phyloP scores from a whole-genome alignment of 2,113 vertebrate genomes.

The Brienomyrus brachyistius region DNA sequence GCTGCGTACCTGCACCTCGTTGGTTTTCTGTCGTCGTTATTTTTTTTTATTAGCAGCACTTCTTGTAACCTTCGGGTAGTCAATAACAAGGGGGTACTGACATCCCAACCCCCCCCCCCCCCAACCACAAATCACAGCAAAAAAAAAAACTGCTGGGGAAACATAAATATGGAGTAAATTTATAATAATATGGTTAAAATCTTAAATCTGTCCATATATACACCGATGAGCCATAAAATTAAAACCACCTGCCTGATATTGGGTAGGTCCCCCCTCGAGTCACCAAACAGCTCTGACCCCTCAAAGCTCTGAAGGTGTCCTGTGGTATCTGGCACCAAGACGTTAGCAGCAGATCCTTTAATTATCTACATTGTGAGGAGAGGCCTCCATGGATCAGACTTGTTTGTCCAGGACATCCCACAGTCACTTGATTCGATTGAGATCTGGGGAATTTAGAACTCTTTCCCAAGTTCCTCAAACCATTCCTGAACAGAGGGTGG shows the following conservation, averaged over 20 bases:
- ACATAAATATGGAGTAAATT: neutral
- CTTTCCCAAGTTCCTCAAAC: too few species aligned
- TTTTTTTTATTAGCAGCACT: neutral
- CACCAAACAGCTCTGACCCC: neutral
- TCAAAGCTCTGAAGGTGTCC: neutral
- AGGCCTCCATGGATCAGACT: too few species aligned
- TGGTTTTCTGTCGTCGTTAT: neutral
- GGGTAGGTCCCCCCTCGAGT: neutral
- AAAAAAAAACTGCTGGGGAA: neutral
- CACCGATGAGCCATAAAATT: neutral
- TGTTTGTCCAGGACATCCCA: too few species aligned
- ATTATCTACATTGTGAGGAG: too few species aligned
- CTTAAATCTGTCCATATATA: neutral
- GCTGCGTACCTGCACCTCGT: neutral
- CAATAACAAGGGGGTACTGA: too few species aligned
- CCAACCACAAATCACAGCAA: neutral
- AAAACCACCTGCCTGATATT: neutral
- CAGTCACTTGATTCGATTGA: too few species aligned
- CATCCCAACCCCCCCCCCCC: neutral
- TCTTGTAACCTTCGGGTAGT: neutral
- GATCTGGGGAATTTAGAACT: too few species aligned
- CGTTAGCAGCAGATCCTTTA: neutral
- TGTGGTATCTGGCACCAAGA: neutral
- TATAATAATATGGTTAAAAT: neutral
- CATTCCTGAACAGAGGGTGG: too few species aligned